Percentiles rank a stretch among this genome's conserved stretches.
Conservation (phyloP, 2,888 invertebrate genomes). For the Zygaena filipendulae region DNA sequence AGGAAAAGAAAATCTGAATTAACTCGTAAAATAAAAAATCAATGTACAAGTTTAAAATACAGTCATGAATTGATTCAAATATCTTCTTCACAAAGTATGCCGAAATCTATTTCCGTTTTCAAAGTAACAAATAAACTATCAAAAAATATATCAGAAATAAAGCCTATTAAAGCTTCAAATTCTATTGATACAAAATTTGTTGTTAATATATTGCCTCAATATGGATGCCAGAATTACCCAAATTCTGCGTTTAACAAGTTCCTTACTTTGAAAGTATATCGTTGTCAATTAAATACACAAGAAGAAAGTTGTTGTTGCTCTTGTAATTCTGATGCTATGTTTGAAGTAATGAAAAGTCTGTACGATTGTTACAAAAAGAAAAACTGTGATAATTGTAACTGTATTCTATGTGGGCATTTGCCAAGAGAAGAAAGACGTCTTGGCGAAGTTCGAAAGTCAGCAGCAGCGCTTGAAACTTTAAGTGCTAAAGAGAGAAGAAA, state of each 20-base stretch:
- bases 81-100: too few relatives aligned
- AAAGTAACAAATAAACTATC: too few relatives aligned
- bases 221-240: too few relatives aligned
- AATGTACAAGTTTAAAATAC: too few relatives aligned
- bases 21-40: too few relatives aligned
- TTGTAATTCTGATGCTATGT: slow-evolving; percentile 51
- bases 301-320: slow-evolving; percentile 38
- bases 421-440: slow-evolving; percentile 21
- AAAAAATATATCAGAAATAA: too few relatives aligned
- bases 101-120: too few relatives aligned
- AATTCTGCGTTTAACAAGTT: neutral
- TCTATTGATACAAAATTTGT: too few relatives aligned
- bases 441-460: slow-evolving; percentile 21
- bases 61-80: too few relatives aligned
- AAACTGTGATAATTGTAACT: slow-evolving; percentile 41
- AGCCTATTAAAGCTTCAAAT: too few relatives aligned
- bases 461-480: slow-evolving; percentile 5
- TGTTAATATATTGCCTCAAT: slow-evolving; percentile 1
- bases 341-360: slow-evolving; percentile 50
- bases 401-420: slow-evolving; percentile 39
- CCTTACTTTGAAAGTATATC: slow-evolving; percentile 21
- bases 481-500: slow-evolving; percentile 8
- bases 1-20: too few relatives aligned
- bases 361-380: slow-evolving; percentile 50
- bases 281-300: slow-evolving; percentile 28